A percentile compares a stretch with the other conserved stretches of the same genome.
Conservation (phyloP, 1,140 invertebrate genomes). For the Drosophila setifemur region DNA sequence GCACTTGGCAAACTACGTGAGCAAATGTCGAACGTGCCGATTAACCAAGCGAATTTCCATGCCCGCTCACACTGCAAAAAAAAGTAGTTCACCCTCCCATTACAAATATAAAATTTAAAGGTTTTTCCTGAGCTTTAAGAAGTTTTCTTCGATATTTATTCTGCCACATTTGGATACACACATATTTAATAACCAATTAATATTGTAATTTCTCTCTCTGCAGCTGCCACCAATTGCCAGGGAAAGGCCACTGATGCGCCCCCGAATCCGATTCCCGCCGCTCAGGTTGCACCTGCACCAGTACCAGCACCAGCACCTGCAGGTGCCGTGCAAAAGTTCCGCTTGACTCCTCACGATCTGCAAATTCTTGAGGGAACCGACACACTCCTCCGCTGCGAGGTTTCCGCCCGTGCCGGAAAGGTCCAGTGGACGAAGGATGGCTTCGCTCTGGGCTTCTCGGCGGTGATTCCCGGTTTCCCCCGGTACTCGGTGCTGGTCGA, state of each 20-base stretch:
- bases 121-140: no score
- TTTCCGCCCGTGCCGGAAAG: slow-evolving; percentile 90
- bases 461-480: slow-evolving; percentile 92
- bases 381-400: slow-evolving; percentile 91
- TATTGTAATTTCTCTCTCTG: background rate
- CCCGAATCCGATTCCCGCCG: background rate
- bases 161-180: no score
- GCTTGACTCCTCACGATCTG: slow-evolving; percentile 89
- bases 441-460: slow-evolving; percentile 92
- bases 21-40: slow-evolving; percentile 77
- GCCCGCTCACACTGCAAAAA: slow-evolving; percentile 2
- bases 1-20: slow-evolving; percentile 75
- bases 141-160: no score
- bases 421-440: slow-evolving; percentile 98
- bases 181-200: no score
- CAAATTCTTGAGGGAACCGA: slow-evolving; percentile 92
- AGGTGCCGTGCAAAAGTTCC: slow-evolving; percentile 87
- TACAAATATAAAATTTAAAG: no score
- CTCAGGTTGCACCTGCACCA: slow-evolving; percentile 65
- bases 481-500: slow-evolving; percentile 93
- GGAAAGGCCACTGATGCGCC: slow-evolving; percentile 14
- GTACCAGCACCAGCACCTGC: slow-evolving; percentile 45
- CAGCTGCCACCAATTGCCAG: slow-evolving; percentile 29
- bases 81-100: no score
- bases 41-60: slow-evolving; percentile 63